Evolutionary conservation across 2,113 vertebrate species (phyloP), one percentile per base, ranked within the genome.

Genomic region (Speoplatyrhinus poulsoni): DNA sequence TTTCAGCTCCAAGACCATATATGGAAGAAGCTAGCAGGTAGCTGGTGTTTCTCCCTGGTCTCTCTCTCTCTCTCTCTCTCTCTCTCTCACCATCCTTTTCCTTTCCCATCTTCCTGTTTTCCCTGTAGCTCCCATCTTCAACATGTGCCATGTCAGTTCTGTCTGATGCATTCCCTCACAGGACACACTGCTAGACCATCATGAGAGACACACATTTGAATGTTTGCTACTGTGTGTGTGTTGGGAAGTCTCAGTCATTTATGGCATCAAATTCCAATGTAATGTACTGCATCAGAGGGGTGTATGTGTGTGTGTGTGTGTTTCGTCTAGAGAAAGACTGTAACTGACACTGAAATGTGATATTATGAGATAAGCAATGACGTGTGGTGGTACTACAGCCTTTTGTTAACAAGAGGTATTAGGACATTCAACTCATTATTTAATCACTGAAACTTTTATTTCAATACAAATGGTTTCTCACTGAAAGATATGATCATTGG

Each of bases 1-100:
- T 86, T 75, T 75, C 26, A 12, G 67, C 75, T 83, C 84, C 67
- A 71, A 77, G 67, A 82, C 88, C 85, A 67, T 88, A 90, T 89
- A 89, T 85, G 89, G 89, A 87, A 87, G 80, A 87, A 87, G 80
- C 64, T 67, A 79, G 79, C 87, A 85, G 71, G 82, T 85, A 85
- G 72, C 80, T 71, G 76, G 59, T 69, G 81, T 60, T 69, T 75
- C 59, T 73, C 62, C 66, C 61, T 75, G 65, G 78, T 46, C 72
- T 60, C 53, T 53, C 58, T 64, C 59, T 15, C 10, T 0, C 12
- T 9, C 50, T 32, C 6, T 47, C 4, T 10, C 16, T 59, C 52
- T 53, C 33, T 12, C 46, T 52, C 7, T 58, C 46, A n/a, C n/a
- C 46, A 11, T 19, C 32, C 9, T 15, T 65, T 65, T 53, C 73